Conservation (phyloP, 2,797 vertebrate genomes). For the Gymnothorax reevesii region DNA sequence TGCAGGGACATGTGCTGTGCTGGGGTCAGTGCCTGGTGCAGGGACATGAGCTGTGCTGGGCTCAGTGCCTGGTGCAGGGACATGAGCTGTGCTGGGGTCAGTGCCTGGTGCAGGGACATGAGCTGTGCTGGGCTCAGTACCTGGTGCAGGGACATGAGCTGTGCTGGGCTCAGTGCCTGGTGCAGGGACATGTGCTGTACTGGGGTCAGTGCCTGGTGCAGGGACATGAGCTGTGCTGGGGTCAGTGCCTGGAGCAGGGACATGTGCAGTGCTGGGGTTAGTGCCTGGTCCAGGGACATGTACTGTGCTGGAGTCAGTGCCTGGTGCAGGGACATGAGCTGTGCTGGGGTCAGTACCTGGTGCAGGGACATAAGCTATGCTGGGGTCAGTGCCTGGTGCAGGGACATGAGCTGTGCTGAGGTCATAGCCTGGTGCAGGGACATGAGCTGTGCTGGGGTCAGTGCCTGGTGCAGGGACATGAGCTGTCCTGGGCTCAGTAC, state of each 20-base stretch:
- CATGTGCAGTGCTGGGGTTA: not conserved
- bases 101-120: too few relatives aligned
- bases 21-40: too few relatives aligned
- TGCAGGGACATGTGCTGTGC: too few relatives aligned
- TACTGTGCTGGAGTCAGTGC: not conserved
- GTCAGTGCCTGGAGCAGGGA: not conserved
- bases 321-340: not conserved
- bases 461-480: not conserved
- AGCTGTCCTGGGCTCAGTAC: not conserved
- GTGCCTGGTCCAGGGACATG: not conserved
- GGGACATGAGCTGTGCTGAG: not conserved
- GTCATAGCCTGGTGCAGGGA: not conserved
- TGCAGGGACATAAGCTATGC: not conserved
- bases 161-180: not conserved
- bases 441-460: not conserved
- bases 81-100: too few relatives aligned
- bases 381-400: not conserved
- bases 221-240: not conserved
- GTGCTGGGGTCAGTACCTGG: not conserved
- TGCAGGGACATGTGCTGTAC: not conserved
- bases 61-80: too few relatives aligned
- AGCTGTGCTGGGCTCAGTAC: not conserved
- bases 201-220: not conserved
- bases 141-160: not conserved
- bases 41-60: too few relatives aligned